These are phyloP conservation scores for Catocala nupta DNA, from an alignment of 2,888 invertebrate genomes.

Conservation along the genomic window DNA sequence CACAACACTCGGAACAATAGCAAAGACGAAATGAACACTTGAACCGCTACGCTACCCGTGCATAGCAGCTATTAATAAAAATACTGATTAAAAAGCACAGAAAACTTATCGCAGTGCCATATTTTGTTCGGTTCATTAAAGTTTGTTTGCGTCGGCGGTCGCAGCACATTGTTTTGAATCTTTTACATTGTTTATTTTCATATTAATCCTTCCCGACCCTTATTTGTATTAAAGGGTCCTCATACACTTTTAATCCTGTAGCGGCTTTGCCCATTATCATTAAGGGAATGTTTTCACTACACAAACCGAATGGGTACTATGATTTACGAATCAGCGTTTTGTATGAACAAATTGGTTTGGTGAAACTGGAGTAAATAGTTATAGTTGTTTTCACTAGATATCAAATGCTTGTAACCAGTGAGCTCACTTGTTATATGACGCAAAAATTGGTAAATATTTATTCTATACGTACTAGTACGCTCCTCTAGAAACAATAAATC, in stretches of 20 bases:
- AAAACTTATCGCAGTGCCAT: constrained; percentile 11
- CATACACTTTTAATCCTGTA: constrained; percentile 61
- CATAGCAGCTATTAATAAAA: neutral
- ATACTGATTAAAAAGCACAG: neutral
- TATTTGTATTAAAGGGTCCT: constrained; percentile 51
- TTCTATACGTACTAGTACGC: too few species aligned
- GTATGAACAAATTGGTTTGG: too few species aligned
- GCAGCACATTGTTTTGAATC: constrained; percentile 43
- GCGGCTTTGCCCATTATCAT: constrained; percentile 59
- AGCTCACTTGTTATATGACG: too few species aligned
- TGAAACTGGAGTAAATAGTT: too few species aligned
- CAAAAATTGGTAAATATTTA: too few species aligned
- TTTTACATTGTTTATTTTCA: constrained; percentile 54
- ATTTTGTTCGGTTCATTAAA: constrained; percentile 40
- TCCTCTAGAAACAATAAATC: too few species aligned
- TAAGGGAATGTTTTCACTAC: constrained; percentile 28
- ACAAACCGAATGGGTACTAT: neutral
- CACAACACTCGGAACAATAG: too few species aligned
- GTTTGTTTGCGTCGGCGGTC: constrained; percentile 18
- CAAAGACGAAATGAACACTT: too few species aligned
- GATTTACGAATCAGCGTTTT: neutral
- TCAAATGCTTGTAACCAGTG: too few species aligned
- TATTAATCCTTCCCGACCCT: constrained; percentile 47
- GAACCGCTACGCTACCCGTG: too few species aligned
- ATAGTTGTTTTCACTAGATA: too few species aligned